These are phyloP conservation scores for Potorous gilbertii DNA, from an alignment of 2,797 vertebrate species.

Conservation along the genomic window DNA sequence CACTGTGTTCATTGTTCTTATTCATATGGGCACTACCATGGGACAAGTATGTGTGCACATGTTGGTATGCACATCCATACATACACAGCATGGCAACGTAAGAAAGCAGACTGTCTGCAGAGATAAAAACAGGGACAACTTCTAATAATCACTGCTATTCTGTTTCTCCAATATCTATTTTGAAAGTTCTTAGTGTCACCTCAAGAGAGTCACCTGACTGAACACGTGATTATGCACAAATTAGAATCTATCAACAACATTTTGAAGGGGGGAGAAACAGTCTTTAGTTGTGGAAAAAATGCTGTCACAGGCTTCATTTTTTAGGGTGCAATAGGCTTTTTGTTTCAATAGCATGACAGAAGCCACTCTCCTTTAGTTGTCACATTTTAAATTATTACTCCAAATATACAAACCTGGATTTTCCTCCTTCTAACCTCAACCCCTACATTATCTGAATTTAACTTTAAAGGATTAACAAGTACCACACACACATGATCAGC, in stretches of 20 bases:
- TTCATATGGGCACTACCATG: constrained; percentile 2
- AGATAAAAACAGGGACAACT: constrained; percentile 64
- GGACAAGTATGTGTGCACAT: background rate
- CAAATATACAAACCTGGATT: constrained; percentile 73
- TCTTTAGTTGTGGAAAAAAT: background rate
- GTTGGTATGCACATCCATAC: background rate
- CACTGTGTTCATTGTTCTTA: constrained; percentile 55
- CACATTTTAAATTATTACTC: constrained; percentile 74
- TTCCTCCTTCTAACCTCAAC: constrained; percentile 67
- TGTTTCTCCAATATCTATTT: constrained; percentile 59
- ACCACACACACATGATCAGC: constrained; percentile 78
- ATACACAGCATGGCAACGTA: constrained; percentile 40
- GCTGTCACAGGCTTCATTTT: constrained; percentile 44
- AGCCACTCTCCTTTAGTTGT: constrained; percentile 70
- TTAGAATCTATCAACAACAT: constrained; percentile 2
- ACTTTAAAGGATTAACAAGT: constrained; percentile 85
- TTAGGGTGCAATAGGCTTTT: constrained; percentile 59
- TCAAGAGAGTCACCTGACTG: constrained; percentile 24
- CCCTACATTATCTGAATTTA: constrained; percentile 78
- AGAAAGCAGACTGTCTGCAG: constrained; percentile 37
- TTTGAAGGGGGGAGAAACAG: constrained; percentile 56
- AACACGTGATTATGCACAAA: constrained; percentile 49
- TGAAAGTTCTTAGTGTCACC: constrained; percentile 34
- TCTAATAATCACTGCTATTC: constrained; percentile 27
- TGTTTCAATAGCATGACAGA: constrained; percentile 54